Evolutionary conservation across 2,113 vertebrate species (phyloP).

Genomic region (Terrapene triunguis): DNA sequence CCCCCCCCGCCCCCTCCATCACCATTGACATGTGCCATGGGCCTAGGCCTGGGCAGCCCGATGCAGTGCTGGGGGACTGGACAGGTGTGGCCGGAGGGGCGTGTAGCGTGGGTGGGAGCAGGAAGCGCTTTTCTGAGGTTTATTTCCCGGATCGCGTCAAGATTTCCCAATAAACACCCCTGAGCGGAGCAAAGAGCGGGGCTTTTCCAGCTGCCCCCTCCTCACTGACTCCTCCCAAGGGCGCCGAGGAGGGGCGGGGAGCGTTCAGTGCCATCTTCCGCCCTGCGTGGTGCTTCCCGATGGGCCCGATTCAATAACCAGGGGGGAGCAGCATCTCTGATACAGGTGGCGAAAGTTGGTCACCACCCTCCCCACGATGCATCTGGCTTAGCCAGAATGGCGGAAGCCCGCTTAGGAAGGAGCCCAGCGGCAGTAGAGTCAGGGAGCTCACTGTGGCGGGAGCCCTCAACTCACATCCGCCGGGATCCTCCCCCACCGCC

Average conservation of each 20-base stretch:
- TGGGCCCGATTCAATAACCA: not conserved
- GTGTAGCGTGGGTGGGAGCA: not conserved
- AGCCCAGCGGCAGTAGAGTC: not conserved
- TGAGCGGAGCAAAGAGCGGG: not conserved
- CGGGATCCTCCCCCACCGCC: not conserved
- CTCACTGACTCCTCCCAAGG: not conserved
- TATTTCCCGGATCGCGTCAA: not conserved
- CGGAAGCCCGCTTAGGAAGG: not conserved
- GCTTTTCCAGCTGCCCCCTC: not conserved
- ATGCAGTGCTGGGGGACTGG: not conserved
- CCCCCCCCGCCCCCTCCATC: not conserved
- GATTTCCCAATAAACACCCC: not conserved
- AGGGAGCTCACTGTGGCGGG: not conserved
- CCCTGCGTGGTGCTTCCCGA: not conserved
- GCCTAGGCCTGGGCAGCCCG: not conserved
- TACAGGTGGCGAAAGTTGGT: not conserved
- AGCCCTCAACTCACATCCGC: not conserved
- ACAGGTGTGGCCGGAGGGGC: not conserved
- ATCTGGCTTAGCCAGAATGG: not conserved
- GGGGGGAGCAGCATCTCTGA: not conserved
- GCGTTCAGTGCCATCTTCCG: not conserved
- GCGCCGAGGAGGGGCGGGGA: not conserved
- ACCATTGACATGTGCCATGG: not conserved
- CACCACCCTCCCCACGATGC: no score
- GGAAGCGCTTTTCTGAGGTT: not conserved